Evolutionary conservation across 2,797 vertebrate species (phyloP), one percentile per base, ranked within the genome.

Genomic region (Galaxias olidus): DNA sequence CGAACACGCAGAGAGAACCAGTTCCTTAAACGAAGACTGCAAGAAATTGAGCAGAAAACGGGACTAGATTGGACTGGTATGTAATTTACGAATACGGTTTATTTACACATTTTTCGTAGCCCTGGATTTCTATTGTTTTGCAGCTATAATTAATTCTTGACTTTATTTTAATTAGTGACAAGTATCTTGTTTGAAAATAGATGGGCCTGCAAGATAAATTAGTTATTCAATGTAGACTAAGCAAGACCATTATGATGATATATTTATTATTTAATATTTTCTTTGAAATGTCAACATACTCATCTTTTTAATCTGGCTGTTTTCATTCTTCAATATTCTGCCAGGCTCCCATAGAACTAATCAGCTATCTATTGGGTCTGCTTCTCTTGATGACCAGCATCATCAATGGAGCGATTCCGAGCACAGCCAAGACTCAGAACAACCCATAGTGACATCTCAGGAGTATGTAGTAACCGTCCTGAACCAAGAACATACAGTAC

Each of bases 1-100:
- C 71, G 76, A 19, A 66, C 78, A 10, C 57, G 64, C 8, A 65
- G 67, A 69, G 79, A 81, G 44, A 81, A 81, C 53, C 40, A 78
- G 0, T 46, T 67, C n/a, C 69, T 81, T 1, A 78, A 78, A 71
- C 61, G 78, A 61, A 67, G 76, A 71, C 55, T 81, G 43, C 70
- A 69, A 54, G 43, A 62, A 20, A 51, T 74, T 0, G 66, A 67
- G 44, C 63, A 64, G 18, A 55, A 49, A 50, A 13, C 42, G 4
- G 63, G 62, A 58, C n/a, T 41, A 9, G 63, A 78, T 43, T 47
- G 49, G 12, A 61, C 56, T 41, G 30, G 47, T 42, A n/a, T n/a
- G n/a, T n/a, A n/a, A n/a, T n/a, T n/a, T n/a, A n/a, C n/a, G n/a
- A n/a, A n/a, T n/a, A n/a, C n/a, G n/a, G n/a, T n/a, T n/a, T n/a